Conservation (phyloP, 2,888 invertebrate species). For the Branchellion lobata region DNA sequence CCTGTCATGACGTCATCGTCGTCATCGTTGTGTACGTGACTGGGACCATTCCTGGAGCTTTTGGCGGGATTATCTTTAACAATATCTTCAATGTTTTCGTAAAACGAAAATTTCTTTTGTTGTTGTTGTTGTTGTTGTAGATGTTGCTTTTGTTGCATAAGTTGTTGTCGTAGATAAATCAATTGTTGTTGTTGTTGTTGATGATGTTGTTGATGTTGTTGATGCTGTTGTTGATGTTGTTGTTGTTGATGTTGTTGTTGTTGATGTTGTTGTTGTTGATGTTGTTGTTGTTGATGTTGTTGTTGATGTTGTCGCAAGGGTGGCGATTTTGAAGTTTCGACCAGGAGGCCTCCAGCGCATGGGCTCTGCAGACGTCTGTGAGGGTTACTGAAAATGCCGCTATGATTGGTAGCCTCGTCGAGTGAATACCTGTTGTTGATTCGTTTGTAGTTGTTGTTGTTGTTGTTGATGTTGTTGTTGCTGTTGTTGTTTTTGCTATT, state of each 20-base stretch:
- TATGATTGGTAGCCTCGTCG: neutral
- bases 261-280: slow-evolving; percentile 16
- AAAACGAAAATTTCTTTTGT: neutral
- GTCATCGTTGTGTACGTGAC: neutral
- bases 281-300: slow-evolving; percentile 13
- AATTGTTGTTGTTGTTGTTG: slow-evolving; percentile 17
- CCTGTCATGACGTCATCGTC: too few relatives aligned
- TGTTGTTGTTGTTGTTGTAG: slow-evolving; percentile 16
- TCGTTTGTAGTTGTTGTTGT: neutral
- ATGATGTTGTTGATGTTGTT: slow-evolving; percentile 24
- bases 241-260: slow-evolving; percentile 18
- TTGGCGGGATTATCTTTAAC: too few relatives aligned
- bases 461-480: neutral
- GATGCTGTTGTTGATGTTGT: slow-evolving; percentile 13
- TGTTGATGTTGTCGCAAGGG: neutral
- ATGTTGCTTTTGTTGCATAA: slow-evolving; percentile 1
- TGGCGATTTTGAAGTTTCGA: neutral
- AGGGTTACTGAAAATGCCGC: neutral
- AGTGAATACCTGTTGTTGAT: neutral
- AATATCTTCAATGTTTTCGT: slow-evolving; percentile 7
- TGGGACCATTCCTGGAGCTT: neutral
- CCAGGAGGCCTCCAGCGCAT: neutral
- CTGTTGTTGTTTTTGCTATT: neutral
- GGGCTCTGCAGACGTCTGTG: neutral
- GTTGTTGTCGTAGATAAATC: neutral